phyloP scores from a whole-genome alignment of 2,797 vertebrate species.

The Epinephelus coioides region DNA sequence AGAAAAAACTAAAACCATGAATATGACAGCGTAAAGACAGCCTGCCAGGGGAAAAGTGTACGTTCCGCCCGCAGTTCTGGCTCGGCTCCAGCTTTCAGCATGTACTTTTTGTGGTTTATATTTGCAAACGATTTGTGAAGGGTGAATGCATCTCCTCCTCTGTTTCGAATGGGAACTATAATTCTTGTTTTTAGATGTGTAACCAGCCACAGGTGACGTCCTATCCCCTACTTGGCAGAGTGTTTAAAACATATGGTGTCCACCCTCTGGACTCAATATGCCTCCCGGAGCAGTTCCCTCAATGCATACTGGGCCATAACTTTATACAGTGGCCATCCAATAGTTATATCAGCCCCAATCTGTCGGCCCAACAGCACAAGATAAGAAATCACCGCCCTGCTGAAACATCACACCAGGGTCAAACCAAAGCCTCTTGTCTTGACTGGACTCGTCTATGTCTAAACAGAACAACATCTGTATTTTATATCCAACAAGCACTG shows the following conservation, averaged over 20 bases:
- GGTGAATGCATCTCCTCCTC: constrained; percentile 52
- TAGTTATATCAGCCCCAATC: constrained; percentile 39
- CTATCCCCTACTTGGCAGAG: constrained; percentile 54
- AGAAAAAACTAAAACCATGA: constrained; percentile 17
- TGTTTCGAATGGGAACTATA: constrained; percentile 47
- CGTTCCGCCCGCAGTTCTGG: constrained; percentile 45
- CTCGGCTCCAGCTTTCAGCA: constrained; percentile 50
- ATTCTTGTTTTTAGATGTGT: constrained; percentile 71
- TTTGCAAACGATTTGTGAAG: constrained; percentile 69
- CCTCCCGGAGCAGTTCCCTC: constrained; percentile 19
- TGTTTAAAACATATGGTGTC: constrained; percentile 64
- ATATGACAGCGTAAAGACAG: constrained; percentile 66
- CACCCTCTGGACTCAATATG: constrained; percentile 36
- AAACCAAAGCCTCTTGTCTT: constrained; percentile 37
- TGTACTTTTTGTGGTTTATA: constrained; percentile 47
- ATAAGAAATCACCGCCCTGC: constrained; percentile 57
- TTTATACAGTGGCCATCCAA: constrained; percentile 44
- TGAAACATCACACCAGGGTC: constrained; percentile 50
- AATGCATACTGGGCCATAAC: constrained; percentile 57
- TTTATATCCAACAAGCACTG: constrained; percentile 51
- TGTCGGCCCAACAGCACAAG: constrained; percentile 43
- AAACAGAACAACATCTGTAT: constrained; percentile 71
- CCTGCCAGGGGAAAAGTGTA: constrained; percentile 46
- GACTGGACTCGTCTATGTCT: constrained; percentile 28
- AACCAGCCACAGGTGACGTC: constrained; percentile 79